A percentile compares a stretch with the other conserved stretches of the same genome.
Evolutionary conservation across 2,888 invertebrate genomes (phyloP).

Genomic region (Crioceris asparagi): DNA sequence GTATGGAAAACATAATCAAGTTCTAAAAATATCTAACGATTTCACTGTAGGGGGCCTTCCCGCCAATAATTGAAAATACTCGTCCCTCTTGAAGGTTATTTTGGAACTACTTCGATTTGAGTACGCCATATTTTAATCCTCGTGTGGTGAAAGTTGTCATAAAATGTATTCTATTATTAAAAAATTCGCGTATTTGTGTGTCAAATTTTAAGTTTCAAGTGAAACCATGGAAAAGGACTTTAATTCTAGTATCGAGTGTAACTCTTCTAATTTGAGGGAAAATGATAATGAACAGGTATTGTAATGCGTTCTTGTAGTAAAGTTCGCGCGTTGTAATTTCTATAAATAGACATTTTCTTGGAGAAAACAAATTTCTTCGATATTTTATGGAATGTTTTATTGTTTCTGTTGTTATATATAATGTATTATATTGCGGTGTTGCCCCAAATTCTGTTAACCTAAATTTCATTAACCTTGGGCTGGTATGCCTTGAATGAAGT

Average conservation of each 20-base stretch:
- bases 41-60: no score
- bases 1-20: no score
- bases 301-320: slow-evolving; percentile 24
- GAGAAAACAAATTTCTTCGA: no score
- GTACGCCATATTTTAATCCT: slow-evolving; percentile 37
- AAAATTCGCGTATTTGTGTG: slow-evolving; percentile 19
- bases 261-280: slow-evolving; percentile 23
- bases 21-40: no score
- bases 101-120: slow-evolving; percentile 17
- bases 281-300: slow-evolving; percentile 31
- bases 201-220: slow-evolving; percentile 24
- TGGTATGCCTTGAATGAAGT: no score
- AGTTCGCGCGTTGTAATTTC: slow-evolving; percentile 35
- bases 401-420: no score
- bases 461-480: no score
- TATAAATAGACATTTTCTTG: slow-evolving; percentile 27
- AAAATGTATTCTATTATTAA: slow-evolving; percentile 31
- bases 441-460: no score
- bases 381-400: no score
- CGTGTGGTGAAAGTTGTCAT: slow-evolving; percentile 38
- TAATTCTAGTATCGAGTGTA: slow-evolving; percentile 27
- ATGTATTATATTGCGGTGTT: no score
- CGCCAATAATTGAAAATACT: slow-evolving; percentile 1
- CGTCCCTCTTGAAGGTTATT: slow-evolving; percentile 17
- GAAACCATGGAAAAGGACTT: slow-evolving; percentile 33